A percentile compares a stretch with the other conserved stretches of the same genome.
Conservation (phyloP, 1,140 invertebrate genomes). For the Atta cephalotes region DNA sequence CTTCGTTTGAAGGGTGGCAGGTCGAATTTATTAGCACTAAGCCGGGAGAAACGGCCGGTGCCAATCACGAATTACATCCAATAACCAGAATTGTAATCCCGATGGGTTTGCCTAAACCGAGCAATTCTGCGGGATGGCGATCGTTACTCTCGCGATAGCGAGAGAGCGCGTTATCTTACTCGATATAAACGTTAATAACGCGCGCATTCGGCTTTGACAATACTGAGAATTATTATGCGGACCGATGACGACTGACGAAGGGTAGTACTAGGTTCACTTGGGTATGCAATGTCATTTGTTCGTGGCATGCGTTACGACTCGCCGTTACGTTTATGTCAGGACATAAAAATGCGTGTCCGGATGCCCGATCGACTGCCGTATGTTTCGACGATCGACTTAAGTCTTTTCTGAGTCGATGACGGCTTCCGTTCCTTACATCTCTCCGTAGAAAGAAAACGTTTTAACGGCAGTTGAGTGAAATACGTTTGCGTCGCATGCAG, state of each 20-base stretch:
- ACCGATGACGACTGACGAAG: conserved; percentile 31
- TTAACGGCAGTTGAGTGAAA: conserved; percentile 31
- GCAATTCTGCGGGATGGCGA: conserved; percentile 74
- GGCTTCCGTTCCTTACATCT: conserved; percentile 54
- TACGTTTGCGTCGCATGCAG: conserved; percentile 13
- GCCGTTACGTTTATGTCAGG: conserved; percentile 81
- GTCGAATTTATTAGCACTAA: conserved; percentile 84
- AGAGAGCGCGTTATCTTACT: conserved; percentile 79
- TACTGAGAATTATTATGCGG: conserved; percentile 80
- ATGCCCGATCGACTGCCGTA: conserved; percentile 74
- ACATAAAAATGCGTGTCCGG: conserved; percentile 77
- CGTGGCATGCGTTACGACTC: conserved; percentile 80
- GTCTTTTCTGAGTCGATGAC: conserved; percentile 50
- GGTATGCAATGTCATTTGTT: conserved; percentile 76
- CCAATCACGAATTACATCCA: conserved; percentile 85
- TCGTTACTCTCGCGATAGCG: conserved; percentile 77
- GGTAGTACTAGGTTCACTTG: conserved; percentile 62
- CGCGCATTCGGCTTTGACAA: conserved; percentile 76
- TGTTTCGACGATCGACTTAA: conserved; percentile 75
- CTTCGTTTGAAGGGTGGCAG: conserved; percentile 53
- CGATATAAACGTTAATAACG: conserved; percentile 79
- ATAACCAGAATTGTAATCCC: conserved; percentile 82
- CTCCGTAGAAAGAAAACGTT: conserved; percentile 27
- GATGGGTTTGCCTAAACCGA: conserved; percentile 73
- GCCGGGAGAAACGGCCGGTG: conserved; percentile 79